phyloP scores from a whole-genome alignment of 2,797 vertebrate species.

The Lagodon rhomboides region DNA sequence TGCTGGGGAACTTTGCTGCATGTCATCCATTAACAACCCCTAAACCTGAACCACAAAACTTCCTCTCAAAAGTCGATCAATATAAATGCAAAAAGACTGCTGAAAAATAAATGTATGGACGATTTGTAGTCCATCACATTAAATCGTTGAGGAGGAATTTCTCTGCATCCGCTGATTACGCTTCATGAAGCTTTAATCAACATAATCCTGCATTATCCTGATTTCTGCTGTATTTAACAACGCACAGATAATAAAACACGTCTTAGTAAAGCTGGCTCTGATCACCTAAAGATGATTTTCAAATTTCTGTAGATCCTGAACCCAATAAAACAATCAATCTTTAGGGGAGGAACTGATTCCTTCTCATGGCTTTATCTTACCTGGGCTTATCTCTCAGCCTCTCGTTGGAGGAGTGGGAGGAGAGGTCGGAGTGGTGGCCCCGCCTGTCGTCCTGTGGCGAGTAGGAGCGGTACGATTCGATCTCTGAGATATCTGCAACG shows the following conservation, averaged over 20 bases:
- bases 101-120: not conserved
- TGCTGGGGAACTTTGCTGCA: not conserved
- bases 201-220: conserved; percentile 67
- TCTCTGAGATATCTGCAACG: conserved; percentile 95
- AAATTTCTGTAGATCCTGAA: not conserved
- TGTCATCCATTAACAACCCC: not conserved
- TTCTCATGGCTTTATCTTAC: conserved; percentile 69
- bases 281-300: not conserved
- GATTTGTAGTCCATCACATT: not conserved
- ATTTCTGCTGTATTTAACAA: conserved; percentile 17
- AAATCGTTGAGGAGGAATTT: not conserved
- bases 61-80: not conserved
- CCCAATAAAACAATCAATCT: not conserved
- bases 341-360: not conserved
- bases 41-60: not conserved
- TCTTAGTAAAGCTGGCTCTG: not conserved
- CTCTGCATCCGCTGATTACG: conserved; percentile 6
- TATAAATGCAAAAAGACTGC: not conserved
- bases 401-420: conserved; percentile 96
- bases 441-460: conserved; percentile 93
- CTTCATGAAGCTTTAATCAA: conserved; percentile 28
- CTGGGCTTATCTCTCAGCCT: conserved; percentile 92
- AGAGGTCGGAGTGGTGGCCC: conserved; percentile 91
- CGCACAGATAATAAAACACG: conserved; percentile 11
- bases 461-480: conserved; percentile 96